Conservation (phyloP, 2,113 vertebrate species). For the Microtus richardsoni region DNA sequence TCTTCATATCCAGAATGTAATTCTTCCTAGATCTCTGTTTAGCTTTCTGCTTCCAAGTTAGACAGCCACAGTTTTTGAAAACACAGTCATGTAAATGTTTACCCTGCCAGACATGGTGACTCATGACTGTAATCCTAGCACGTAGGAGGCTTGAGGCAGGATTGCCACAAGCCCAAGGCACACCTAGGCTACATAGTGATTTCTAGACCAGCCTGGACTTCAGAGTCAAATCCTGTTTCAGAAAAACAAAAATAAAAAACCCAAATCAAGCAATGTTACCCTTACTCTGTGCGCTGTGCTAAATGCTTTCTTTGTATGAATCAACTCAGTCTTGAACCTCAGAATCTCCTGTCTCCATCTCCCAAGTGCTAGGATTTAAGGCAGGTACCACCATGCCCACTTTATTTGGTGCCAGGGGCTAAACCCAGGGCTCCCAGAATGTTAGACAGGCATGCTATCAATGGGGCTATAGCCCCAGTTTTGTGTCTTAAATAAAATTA, state of each 20-base stretch:
- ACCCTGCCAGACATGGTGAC: neutral
- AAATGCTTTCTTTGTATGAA: neutral
- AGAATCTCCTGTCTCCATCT: neutral
- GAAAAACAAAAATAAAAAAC: neutral
- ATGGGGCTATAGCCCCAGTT: neutral
- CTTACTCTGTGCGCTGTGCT: neutral
- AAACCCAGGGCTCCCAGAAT: no score
- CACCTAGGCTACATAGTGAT: neutral
- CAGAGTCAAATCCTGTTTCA: neutral
- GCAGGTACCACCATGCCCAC: neutral
- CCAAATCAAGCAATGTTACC: neutral
- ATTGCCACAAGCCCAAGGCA: neutral
- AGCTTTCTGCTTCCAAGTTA: constrained; percentile 11
- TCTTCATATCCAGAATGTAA: neutral
- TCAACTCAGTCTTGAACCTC: neutral
- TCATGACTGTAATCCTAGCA: neutral
- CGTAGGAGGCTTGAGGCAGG: neutral
- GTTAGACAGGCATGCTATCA: neutral
- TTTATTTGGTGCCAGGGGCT: neutral
- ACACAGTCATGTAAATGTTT: neutral
- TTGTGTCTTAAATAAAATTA: neutral
- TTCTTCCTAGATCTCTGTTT: neutral
- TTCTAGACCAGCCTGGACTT: neutral
- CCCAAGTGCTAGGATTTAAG: neutral
- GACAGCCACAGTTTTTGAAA: neutral